phyloP scores from a whole-genome alignment of 2,797 vertebrate genomes.

The Ctenosaura bakeri region DNA sequence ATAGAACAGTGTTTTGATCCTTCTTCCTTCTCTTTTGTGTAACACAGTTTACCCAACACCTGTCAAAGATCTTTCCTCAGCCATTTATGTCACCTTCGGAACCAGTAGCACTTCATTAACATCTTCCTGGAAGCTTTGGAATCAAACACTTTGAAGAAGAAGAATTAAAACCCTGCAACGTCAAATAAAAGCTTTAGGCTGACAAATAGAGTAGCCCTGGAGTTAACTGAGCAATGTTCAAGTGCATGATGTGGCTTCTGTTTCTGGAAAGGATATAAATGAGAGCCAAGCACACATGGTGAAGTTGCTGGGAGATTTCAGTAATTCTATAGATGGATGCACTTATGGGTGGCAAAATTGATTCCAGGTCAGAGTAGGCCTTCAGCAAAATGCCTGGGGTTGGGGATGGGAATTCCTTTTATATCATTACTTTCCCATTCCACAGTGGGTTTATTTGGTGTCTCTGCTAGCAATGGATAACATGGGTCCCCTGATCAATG shows the following conservation, averaged over 20 bases:
- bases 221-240: constrained; percentile 8
- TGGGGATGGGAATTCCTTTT: too few relatives aligned
- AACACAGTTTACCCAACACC: not conserved
- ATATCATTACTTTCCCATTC: too few relatives aligned
- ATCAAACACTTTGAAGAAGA: not conserved
- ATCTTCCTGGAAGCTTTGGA: not conserved
- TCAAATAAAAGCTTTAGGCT: constrained; percentile 5
- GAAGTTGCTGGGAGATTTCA: not conserved
- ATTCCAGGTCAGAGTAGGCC: not conserved
- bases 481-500: too few relatives aligned
- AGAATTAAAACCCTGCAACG: not conserved
- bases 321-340: too few relatives aligned
- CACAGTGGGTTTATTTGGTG: too few relatives aligned
- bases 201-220: not conserved
- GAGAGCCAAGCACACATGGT: not conserved
- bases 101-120: constrained; percentile 4
- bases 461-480: too few relatives aligned
- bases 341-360: not conserved
- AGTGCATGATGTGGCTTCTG: not conserved
- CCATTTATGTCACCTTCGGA: not conserved
- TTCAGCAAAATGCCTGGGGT: not conserved
- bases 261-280: not conserved
- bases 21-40: not conserved
- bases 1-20: not conserved
- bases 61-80: constrained; percentile 8